Evolutionary conservation across 1,140 invertebrate genomes (phyloP).

Genomic region (Sogatella furcifera): DNA sequence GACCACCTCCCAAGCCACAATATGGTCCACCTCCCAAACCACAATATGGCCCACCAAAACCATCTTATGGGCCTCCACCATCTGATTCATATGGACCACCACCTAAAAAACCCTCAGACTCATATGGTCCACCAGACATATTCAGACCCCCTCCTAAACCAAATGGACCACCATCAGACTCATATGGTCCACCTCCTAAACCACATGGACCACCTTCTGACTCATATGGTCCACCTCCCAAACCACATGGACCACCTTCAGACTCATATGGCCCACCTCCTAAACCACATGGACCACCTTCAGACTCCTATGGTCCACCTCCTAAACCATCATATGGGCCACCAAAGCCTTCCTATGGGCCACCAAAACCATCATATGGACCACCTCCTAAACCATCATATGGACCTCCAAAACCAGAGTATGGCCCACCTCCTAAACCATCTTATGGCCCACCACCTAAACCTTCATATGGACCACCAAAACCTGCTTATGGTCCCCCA

Average conservation of each 20-base stretch:
- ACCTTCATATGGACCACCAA: slow-evolving; percentile 31
- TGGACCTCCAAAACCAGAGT: slow-evolving; percentile 27
- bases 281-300: slow-evolving; percentile 32
- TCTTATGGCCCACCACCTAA: slow-evolving; percentile 32
- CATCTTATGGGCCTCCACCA: slow-evolving; percentile 29
- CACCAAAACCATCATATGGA: slow-evolving; percentile 22
- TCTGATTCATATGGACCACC: slow-evolving; percentile 31
- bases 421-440: slow-evolving; percentile 32
- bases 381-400: slow-evolving; percentile 26
- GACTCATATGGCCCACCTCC: slow-evolving; percentile 29
- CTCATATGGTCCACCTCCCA: slow-evolving; percentile 15
- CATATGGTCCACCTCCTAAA: slow-evolving; percentile 30
- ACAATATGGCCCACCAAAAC: slow-evolving; percentile 35
- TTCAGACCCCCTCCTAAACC: slow-evolving; percentile 27
- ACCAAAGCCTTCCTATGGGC: slow-evolving; percentile 27
- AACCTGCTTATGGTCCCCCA: slow-evolving; percentile 30
- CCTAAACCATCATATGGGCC: slow-evolving; percentile 32
- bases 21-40: slow-evolving; percentile 36
- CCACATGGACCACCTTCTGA: slow-evolving; percentile 30
- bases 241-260: slow-evolving; percentile 31
- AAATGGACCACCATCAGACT: slow-evolving; percentile 27
- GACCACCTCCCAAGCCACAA: slow-evolving; percentile 32
- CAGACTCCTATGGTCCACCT: too few relatives aligned
- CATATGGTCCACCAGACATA: neutral
- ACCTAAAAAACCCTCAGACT: slow-evolving; percentile 25